phyloP scores from a whole-genome alignment of 2,113 vertebrate genomes.

The Pituophis catenifer region DNA sequence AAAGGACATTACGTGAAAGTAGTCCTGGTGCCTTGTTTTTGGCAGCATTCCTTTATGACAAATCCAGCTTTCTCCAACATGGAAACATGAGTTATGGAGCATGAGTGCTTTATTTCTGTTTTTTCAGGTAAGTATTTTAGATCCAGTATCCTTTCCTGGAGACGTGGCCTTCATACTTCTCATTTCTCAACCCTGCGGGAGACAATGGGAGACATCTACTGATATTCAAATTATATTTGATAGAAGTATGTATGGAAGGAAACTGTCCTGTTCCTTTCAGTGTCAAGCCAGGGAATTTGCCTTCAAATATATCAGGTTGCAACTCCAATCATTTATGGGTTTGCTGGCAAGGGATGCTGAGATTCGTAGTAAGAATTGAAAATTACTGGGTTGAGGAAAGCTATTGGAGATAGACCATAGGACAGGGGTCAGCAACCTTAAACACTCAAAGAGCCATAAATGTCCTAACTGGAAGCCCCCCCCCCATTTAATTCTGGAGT shows the following conservation, averaged over 20 bases:
- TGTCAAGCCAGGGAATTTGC: neutral
- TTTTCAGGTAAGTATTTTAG: neutral
- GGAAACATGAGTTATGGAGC: neutral
- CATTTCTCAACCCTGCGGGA: neutral
- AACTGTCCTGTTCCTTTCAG: neutral
- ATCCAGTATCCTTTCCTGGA: neutral
- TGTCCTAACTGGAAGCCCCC: no score
- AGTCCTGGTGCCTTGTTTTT: neutral
- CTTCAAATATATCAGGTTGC: neutral
- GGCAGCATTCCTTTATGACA: neutral
- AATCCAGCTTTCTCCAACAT: neutral
- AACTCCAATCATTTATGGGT: neutral
- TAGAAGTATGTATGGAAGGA: neutral
- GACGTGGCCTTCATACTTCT: neutral
- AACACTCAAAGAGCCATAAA: no score
- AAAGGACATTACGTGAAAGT: neutral
- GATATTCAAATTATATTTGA: neutral
- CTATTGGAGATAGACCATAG: neutral
- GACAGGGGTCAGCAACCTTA: neutral
- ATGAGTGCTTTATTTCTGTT: neutral
- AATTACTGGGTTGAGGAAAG: neutral
- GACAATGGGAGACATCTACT: neutral
- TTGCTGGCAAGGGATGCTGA: neutral
- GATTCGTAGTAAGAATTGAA: neutral
- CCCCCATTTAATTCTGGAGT: no score